A percentile compares a stretch with the other conserved stretches of the same genome.
Conservation (phyloP, 2,888 invertebrate species). For the Meta bourneti region DNA sequence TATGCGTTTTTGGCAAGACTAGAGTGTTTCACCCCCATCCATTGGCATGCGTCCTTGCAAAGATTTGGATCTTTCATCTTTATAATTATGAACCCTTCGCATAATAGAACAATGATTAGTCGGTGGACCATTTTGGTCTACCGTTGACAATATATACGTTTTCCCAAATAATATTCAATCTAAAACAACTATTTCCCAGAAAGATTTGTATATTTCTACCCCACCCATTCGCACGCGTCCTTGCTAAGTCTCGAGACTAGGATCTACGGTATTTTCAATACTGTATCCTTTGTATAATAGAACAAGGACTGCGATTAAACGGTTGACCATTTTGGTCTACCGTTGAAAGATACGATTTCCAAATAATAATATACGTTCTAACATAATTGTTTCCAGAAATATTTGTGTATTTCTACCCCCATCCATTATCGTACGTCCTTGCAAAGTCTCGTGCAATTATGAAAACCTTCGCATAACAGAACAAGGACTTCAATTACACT, state of each 20-base stretch:
- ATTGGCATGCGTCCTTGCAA: conserved; percentile 17
- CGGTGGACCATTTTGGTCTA: background rate
- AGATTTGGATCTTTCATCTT: background rate
- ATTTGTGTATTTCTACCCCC: too few species aligned
- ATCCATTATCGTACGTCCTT: too few species aligned
- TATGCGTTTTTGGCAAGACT: conserved; percentile 40
- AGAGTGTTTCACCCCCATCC: conserved; percentile 37
- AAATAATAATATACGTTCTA: background rate
- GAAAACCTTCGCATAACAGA: too few species aligned
- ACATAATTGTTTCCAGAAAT: too few species aligned
- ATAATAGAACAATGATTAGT: background rate
- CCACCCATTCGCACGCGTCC: too few species aligned
- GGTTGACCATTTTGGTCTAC: background rate
- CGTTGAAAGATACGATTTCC: background rate
- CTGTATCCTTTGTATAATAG: background rate
- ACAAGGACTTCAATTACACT: too few species aligned
- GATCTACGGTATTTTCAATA: too few species aligned
- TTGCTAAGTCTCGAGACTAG: too few species aligned
- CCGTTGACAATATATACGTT: background rate
- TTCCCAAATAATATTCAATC: background rate
- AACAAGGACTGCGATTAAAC: background rate
- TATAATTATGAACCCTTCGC: background rate
- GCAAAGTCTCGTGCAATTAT: too few species aligned
- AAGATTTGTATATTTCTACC: too few species aligned
- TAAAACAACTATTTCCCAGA: too few species aligned